Conservation (phyloP, 2,797 vertebrate species). For the Morelia viridis region DNA sequence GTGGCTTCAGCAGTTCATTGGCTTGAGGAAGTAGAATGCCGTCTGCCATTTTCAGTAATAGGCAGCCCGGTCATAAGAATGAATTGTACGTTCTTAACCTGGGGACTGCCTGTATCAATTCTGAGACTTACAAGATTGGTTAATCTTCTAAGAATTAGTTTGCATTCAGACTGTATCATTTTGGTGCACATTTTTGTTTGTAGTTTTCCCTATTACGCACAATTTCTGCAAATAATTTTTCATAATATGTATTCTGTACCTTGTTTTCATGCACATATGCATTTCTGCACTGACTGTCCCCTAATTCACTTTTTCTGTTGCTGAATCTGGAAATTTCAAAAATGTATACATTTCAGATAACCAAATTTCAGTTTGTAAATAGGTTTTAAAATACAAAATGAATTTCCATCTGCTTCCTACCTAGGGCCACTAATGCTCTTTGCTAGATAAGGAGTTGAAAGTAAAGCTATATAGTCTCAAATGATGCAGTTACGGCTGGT, state of each 20-base stretch:
- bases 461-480: not conserved
- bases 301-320: not conserved
- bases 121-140: not conserved
- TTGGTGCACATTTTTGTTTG: not conserved
- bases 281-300: not conserved
- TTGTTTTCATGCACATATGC: not conserved
- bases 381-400: not conserved
- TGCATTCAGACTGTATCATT: not conserved
- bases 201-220: not conserved
- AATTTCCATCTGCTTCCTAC: not conserved
- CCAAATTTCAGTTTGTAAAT: not conserved
- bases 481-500: not conserved
- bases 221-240: not conserved
- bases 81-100: no score
- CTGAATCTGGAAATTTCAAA: not conserved
- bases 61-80: no score
- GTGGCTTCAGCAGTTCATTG: no score
- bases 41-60: no score
- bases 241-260: no score
- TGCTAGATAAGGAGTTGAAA: not conserved
- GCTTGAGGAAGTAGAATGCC: no score
- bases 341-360: not conserved
- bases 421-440: not conserved
- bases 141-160: not conserved
- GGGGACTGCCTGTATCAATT: not conserved